Percentiles rank a stretch among this genome's conserved stretches.
These are phyloP conservation scores for Poeciliopsis retropinna DNA, from an alignment of 2,113 vertebrate species.

Conservation along the genomic window DNA sequence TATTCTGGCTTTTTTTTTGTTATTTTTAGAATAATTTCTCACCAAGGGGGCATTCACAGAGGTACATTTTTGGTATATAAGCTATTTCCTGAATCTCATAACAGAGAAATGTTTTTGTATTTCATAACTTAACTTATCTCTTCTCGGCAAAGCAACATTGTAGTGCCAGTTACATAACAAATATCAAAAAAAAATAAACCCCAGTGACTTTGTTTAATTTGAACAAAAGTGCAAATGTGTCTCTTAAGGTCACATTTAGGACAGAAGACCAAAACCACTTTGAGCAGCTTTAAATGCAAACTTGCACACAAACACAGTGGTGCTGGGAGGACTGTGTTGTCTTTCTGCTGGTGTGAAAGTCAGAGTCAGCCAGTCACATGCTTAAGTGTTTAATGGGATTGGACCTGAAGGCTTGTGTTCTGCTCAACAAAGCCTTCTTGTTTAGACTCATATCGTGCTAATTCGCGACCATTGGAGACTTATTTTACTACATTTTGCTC, in stretches of 20 bases:
- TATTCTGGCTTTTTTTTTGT: not conserved
- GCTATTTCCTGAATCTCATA: not conserved
- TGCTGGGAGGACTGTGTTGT: constrained; percentile 12
- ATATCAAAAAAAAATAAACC: not conserved
- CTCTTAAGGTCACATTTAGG: constrained; percentile 1
- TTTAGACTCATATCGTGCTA: constrained; percentile 30
- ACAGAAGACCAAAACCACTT: constrained; percentile 33
- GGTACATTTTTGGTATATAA: too few relatives aligned
- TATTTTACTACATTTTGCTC: not conserved
- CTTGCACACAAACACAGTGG: constrained; percentile 8
- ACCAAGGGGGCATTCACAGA: not conserved
- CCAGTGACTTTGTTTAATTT: not conserved
- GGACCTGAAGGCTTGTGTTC: constrained; percentile 38
- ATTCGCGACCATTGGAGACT: constrained; percentile 20
- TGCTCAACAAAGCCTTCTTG: constrained; percentile 37
- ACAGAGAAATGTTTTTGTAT: not conserved
- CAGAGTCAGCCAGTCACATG: constrained; percentile 60
- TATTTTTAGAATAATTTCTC: not conserved
- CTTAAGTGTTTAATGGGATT: constrained; percentile 70
- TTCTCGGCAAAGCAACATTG: not conserved
- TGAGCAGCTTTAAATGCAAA: constrained; percentile 38
- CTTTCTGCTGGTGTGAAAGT: constrained; percentile 40
- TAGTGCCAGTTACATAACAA: not conserved
- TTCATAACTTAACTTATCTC: not conserved
- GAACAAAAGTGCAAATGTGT: not conserved